These are phyloP conservation scores for Argyra leucocephala DNA, from an alignment of 2,888 invertebrate genomes.

Conservation along the genomic window DNA sequence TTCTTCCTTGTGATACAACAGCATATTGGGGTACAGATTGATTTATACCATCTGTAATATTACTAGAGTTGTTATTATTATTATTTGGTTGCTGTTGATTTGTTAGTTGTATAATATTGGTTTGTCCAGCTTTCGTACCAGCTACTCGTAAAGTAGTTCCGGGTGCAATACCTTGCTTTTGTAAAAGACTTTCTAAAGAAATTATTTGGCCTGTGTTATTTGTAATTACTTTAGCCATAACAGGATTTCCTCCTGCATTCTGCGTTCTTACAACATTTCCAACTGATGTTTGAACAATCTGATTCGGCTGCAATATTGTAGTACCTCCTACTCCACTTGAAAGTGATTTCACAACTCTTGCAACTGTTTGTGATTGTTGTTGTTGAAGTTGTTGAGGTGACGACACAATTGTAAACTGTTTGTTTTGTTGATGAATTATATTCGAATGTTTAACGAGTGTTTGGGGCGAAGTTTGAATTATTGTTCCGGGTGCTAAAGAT, in stretches of 20 bases:
- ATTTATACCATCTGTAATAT: constrained; percentile 23
- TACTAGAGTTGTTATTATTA: background rate
- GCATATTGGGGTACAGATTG: constrained; percentile 44
- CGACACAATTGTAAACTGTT: constrained; percentile 13
- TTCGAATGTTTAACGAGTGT: constrained; percentile 22
- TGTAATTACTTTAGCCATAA: constrained; percentile 64
- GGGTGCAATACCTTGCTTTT: constrained; percentile 29
- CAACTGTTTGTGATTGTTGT: constrained; percentile 25
- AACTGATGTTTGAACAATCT: constrained; percentile 19
- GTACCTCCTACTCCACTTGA: constrained; percentile 12
- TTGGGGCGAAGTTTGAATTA: constrained; percentile 4
- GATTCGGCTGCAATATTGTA: constrained; percentile 20
- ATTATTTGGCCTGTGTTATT: constrained; percentile 49
- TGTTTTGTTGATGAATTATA: constrained; percentile 21
- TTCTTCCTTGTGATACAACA: constrained; percentile 46
- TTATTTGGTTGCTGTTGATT: constrained; percentile 30
- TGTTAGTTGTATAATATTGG: constrained; percentile 47
- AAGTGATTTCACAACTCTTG: constrained; percentile 27
- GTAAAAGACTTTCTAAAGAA: constrained; percentile 37
- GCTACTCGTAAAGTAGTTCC: constrained; percentile 45
- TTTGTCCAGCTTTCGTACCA: constrained; percentile 34
- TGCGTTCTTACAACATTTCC: constrained; percentile 22
- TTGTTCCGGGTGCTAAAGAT: constrained; percentile 11
- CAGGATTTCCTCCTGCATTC: constrained; percentile 38
- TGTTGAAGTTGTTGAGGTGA: constrained; percentile 15